Conservation (phyloP, 2,888 invertebrate species). For the Ptychoptera contaminata region DNA sequence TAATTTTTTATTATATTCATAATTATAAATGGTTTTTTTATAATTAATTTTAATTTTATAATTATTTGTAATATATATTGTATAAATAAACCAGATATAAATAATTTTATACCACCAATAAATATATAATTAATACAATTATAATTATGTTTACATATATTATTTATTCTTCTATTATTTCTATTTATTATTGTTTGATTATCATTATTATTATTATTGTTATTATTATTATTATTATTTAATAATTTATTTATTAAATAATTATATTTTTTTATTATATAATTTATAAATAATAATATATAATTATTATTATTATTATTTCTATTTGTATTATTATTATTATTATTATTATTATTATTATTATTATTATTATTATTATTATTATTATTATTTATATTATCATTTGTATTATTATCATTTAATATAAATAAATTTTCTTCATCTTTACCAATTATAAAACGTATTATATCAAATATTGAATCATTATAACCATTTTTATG, state of each 20-base stretch:
- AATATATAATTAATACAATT: conserved; percentile 44
- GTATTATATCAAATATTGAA: conserved; percentile 42
- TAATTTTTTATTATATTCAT: conserved; percentile 36
- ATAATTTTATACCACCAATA: conserved; percentile 37
- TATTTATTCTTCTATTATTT: conserved; percentile 14
- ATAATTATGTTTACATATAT: conserved; percentile 41
- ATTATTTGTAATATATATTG: conserved; percentile 43
- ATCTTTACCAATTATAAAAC: conserved; percentile 44
- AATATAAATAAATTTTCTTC: conserved; percentile 35
- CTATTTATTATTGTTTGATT: no score
- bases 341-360: background rate
- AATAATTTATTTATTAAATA: no score
- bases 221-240: no score
- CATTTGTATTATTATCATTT: background rate
- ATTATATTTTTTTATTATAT: no score
- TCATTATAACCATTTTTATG: conserved; percentile 32
- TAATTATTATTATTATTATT: conserved; percentile 8
- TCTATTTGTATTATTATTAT: background rate
- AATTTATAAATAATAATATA: no score
- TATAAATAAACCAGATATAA: conserved; percentile 42
- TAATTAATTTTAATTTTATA: conserved; percentile 37
- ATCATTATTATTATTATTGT: no score
- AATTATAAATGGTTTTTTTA: conserved; percentile 35
- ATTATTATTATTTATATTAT: background rate
- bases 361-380: background rate